These are phyloP conservation scores for Ochropleura plecta DNA, from an alignment of 2,888 invertebrate species.

Conservation along the genomic window DNA sequence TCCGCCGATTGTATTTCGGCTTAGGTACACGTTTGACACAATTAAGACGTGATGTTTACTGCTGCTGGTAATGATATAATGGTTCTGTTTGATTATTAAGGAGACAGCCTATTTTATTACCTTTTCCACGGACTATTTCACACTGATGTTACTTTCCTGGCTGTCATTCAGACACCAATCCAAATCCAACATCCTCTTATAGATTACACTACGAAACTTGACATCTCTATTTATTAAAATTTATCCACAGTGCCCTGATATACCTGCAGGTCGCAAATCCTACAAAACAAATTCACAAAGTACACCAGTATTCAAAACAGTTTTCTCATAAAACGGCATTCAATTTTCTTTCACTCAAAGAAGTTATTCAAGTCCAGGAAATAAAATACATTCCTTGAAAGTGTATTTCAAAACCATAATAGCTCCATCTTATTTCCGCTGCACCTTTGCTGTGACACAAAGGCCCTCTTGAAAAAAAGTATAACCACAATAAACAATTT, in stretches of 20 bases:
- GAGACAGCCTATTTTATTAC: too few species aligned
- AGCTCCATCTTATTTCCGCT: slow-evolving; percentile 16
- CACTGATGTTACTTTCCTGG: not conserved
- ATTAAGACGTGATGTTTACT: slow-evolving; percentile 15
- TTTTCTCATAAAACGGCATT: slow-evolving; percentile 3
- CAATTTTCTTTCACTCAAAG: not conserved
- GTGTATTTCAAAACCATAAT: not conserved
- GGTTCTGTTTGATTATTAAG: not conserved
- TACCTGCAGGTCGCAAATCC: not conserved
- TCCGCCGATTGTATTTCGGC: slow-evolving; percentile 33
- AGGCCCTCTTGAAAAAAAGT: not conserved
- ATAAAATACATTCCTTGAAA: slow-evolving; percentile 12
- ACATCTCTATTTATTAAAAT: not conserved
- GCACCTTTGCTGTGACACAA: not conserved
- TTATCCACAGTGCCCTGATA: not conserved
- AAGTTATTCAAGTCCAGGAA: not conserved
- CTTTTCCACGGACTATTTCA: not conserved
- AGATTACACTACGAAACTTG: not conserved
- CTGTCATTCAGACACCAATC: too few species aligned
- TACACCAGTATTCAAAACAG: not conserved
- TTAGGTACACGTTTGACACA: not conserved
- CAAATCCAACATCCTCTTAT: too few species aligned
- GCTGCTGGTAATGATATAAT: not conserved
- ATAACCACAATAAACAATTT: too few species aligned
- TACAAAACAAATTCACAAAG: not conserved